These are phyloP conservation scores for Aspiorhynchus laticeps DNA, from an alignment of 2,113 vertebrate genomes.

Conservation along the genomic window DNA sequence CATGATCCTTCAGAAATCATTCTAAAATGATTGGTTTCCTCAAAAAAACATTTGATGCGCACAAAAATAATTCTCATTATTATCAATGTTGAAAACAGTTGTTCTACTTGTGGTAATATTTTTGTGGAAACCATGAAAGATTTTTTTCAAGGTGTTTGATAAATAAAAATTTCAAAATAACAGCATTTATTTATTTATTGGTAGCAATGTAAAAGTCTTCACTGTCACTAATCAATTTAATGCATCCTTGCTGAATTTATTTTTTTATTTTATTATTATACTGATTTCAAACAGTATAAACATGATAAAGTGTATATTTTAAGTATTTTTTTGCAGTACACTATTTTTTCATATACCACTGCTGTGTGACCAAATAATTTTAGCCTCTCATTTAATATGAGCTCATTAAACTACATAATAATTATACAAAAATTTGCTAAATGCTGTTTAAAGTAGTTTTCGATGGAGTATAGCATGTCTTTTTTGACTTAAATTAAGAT, in stretches of 20 bases:
- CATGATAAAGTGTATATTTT: background rate
- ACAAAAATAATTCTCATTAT: background rate
- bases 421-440: background rate
- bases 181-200: too few species aligned
- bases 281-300: background rate
- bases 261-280: too few species aligned
- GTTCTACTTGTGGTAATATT: background rate
- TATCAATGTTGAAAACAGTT: background rate
- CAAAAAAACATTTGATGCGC: background rate
- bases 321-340: background rate
- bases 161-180: background rate
- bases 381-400: background rate
- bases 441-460: background rate
- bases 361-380: background rate
- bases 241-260: background rate
- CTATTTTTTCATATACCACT: background rate
- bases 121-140: background rate
- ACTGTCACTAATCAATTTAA: too few species aligned
- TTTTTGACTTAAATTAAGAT: background rate
- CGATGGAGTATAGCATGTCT: background rate
- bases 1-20: background rate
- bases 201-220: too few species aligned
- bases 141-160: background rate
- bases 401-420: background rate
- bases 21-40: background rate